Conservation (phyloP, 35 echinoderm and acorn worm genomes). For the Anneissia japonica region DNA sequence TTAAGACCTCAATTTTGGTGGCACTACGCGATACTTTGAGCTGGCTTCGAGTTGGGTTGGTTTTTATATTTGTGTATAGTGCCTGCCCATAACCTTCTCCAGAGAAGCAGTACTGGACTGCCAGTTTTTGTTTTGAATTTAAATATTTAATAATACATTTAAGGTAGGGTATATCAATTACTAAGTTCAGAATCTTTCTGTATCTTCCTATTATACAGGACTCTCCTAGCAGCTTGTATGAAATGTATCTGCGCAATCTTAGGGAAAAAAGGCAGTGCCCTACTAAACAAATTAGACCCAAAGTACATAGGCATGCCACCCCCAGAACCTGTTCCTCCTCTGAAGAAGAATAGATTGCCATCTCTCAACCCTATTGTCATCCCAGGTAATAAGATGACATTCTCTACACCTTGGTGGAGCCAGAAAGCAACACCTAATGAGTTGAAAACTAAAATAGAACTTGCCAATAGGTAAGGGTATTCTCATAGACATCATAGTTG, state of each 20-base stretch:
- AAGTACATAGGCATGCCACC: conserved; percentile 64
- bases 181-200: too few species aligned
- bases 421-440: conserved; percentile 30
- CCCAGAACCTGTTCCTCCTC: conserved; percentile 18
- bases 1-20: too few species aligned
- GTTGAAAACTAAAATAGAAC: conserved; percentile 58
- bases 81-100: too few species aligned
- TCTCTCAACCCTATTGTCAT: conserved; percentile 79
- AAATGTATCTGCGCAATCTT: conserved; percentile 63
- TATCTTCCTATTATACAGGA: too few species aligned
- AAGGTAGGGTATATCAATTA: too few species aligned
- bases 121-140: too few species aligned
- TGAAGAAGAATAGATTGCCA: conserved; percentile 36
- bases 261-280: conserved; percentile 79
- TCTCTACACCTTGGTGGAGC: conserved; percentile 89
- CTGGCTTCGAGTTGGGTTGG: too few species aligned
- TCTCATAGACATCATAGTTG: background rate
- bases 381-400: conserved; percentile 56
- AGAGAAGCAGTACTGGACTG: too few species aligned
- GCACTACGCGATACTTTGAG: too few species aligned
- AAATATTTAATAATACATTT: too few species aligned
- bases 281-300: conserved; percentile 68
- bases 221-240: conserved; percentile 35
- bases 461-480: conserved; percentile 61
- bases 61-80: too few species aligned